These are phyloP conservation scores for Sphenopsis melanotis DNA, from an alignment of 2,797 vertebrate genomes.

Conservation along the genomic window DNA sequence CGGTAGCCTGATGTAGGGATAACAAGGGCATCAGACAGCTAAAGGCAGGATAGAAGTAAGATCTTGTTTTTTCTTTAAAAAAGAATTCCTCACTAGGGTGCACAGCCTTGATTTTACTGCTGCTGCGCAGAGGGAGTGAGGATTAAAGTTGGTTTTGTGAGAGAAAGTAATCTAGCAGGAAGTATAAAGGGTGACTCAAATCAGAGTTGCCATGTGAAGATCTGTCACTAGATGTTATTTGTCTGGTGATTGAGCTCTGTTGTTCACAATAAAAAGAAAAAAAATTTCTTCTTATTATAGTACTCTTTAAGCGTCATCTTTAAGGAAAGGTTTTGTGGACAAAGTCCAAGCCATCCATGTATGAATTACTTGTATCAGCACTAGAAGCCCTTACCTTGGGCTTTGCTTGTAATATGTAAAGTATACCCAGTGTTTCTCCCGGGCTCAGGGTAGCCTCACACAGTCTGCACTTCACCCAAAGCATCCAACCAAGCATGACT, in stretches of 20 bases:
- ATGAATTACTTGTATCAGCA: not conserved
- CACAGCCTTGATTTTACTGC: not conserved
- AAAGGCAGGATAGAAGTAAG: not conserved
- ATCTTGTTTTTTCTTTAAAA: not conserved
- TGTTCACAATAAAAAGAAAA: not conserved
- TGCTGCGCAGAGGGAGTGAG: fast-evolving
- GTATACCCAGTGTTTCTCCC: not conserved
- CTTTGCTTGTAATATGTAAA: not conserved
- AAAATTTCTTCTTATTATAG: not conserved
- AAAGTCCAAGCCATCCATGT: not conserved
- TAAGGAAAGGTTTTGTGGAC: not conserved
- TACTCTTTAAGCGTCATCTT: not conserved
- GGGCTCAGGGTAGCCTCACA: not conserved
- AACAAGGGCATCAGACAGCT: not conserved
- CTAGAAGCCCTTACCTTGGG: not conserved
- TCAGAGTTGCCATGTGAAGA: not conserved
- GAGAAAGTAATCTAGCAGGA: not conserved
- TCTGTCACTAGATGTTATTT: not conserved
- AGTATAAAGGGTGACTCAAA: not conserved
- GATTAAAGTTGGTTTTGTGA: not conserved
- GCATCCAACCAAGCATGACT: not conserved
- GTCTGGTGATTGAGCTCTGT: not conserved
- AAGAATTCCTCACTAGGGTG: not conserved
- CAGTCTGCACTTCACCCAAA: not conserved
- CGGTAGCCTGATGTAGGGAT: not conserved